Base-by-base conservation (phyloP, 2,888 invertebrate species). In the Zaprionus lineosus region DNA sequence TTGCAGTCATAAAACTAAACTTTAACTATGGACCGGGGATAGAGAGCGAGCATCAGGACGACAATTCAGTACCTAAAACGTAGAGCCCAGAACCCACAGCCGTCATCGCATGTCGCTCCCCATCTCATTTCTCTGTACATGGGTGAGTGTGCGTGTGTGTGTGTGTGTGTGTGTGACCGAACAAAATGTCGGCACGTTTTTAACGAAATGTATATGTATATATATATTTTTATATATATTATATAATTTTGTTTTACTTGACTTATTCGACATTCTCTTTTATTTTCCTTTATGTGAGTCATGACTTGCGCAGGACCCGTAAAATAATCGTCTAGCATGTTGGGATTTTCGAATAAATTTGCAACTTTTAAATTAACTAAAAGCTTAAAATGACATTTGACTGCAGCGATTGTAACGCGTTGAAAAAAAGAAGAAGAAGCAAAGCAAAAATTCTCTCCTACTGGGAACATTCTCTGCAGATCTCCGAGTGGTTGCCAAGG, bases 1-100 rank as follows among this genome's bases (percentile, higher is more conserved):
- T 81, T 86, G 86, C 82, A 81, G 74, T 71, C 56, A 81, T 81
- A 86, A 81, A 81, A 86, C 79, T 81, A 84, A 86, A 81, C 74
- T 81, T 81, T 81, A 86, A 85, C 79, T 74, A 77, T 65, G 65
- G 60, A 51, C 28, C n/a, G n/a, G 15, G 8, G 36, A 4, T n/a
- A 11, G n/a, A n/a, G n/a, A n/a, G n/a, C n/a, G n/a, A n/a, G n/a
- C n/a, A n/a, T n/a, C n/a, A n/a, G n/a, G n/a, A n/a, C n/a, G n/a
- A n/a, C n/a, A n/a, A n/a, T n/a, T n/a, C n/a, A n/a, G n/a, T n/a
- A n/a, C 41, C 53, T 36, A 14, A 63, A 61, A 37, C 33, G n/a
- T n/a, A n/a, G n/a, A n/a, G n/a, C 62, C 64, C 57, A 46, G 26
- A n/a, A n/a, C n/a, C n/a, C n/a, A n/a, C n/a, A n/a, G n/a, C n/a